Base-by-base conservation (phyloP, 2,797 vertebrate genomes). In the Heteromormyrus szaboi region DNA sequence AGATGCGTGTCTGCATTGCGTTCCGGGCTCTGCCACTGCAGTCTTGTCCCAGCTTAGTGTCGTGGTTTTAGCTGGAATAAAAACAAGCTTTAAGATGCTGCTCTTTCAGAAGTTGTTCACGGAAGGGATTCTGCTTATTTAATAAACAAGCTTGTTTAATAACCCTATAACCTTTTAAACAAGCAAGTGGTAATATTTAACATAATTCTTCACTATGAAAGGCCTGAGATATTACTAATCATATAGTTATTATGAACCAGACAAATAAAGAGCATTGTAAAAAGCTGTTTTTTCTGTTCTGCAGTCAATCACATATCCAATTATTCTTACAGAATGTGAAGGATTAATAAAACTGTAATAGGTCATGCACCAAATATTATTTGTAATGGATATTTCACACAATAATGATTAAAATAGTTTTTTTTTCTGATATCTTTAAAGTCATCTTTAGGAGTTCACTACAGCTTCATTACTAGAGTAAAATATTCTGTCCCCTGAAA, bases 351-450 rank as follows among this genome's bases (percentile, higher is more conserved):
- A 25, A 62, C 5, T 12, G 79, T 89, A 89, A 91, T 91, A 92
- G 89, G 87, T 90, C 79, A 79, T 85, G 68, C 86, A 56, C 88
- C 86, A 90, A 92, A 93, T 91, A 93, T 91, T 76, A 91, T 91
- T 72, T 44, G 50, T 68, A 90, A 90, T 85, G 90, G 88, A 90
- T 88, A 84, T 90, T 93, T 91, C 91, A 87, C 88, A 89, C 87
- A 90, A 89, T 19, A 88, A 85, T 85, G 83, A 89, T 88, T 88
- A 91, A 91, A 90, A 85, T 48, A 29, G 29, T 83, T 79, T 91
- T 92, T 91, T 48, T 83, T 92, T 37, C 91, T 92, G 87, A 91
- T 91, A 88, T 88, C 62, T 51, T 37, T 89, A 89, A 87, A 85
- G 84, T 12, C 51, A 88, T 86, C 33, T 85, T 85, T 11, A 85